A percentile compares a stretch with the other conserved stretches of the same genome.
phyloP scores from a whole-genome alignment of 2,888 invertebrate genomes.

The Tricholauxania praeusta region DNA sequence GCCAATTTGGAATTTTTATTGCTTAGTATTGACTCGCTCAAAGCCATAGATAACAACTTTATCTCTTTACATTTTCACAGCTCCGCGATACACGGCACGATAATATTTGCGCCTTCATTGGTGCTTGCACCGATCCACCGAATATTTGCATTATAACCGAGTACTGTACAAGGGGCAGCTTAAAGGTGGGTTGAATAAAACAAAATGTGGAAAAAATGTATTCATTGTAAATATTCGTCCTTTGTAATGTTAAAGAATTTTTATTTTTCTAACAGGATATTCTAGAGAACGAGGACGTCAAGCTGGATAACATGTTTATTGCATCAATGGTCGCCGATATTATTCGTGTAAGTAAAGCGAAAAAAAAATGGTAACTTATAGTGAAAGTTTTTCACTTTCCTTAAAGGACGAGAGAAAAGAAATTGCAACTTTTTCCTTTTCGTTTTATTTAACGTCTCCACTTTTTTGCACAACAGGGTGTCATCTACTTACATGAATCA shows the following conservation, averaged over 20 bases:
- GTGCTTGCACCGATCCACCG: constrained; percentile 91
- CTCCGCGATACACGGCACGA: constrained; percentile 91
- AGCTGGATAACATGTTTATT: constrained; percentile 95
- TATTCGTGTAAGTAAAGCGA: constrained; percentile 79
- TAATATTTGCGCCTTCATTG: constrained; percentile 91
- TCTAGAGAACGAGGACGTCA: constrained; percentile 93
- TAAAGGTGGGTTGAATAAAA: constrained; percentile 76
- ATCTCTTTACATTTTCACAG: constrained; percentile 68
- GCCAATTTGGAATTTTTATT: too few species aligned
- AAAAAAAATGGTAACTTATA: neutral
- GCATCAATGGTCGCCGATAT: constrained; percentile 96
- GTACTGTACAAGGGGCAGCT: constrained; percentile 90
- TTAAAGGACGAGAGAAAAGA: neutral
- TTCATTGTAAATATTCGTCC: neutral
- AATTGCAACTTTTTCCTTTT: neutral
- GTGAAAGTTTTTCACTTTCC: neutral
- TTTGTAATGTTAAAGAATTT: neutral
- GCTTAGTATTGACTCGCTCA: neutral
- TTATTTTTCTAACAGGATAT: constrained; percentile 77
- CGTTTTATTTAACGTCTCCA: constrained; percentile 13
- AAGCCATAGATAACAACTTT: neutral
- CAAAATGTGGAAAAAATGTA: too few species aligned
- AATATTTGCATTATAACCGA: constrained; percentile 90
- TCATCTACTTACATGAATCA: constrained; percentile 91
- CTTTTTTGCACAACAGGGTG: constrained; percentile 73